Evolutionary conservation across 2,113 vertebrate genomes (phyloP).

Genomic region (Ptychochromis oligacanthus): DNA sequence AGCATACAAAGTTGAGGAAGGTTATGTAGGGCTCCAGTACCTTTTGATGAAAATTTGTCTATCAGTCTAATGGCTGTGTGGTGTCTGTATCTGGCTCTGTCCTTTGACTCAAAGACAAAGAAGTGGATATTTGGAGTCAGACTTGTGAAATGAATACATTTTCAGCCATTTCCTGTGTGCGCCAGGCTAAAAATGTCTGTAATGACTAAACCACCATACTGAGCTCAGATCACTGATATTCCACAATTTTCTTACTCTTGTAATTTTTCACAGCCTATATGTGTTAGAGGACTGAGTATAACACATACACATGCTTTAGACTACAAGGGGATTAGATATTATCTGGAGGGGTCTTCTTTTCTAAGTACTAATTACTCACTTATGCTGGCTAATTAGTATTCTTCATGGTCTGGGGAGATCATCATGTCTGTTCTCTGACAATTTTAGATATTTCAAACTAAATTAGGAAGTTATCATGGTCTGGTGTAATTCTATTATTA

Average conservation of each 20-base stretch:
- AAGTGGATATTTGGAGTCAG: slow-evolving; percentile 28
- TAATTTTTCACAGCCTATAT: neutral
- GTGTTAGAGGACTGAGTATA: neutral
- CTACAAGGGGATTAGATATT: neutral
- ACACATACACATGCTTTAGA: neutral
- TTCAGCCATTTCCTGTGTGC: slow-evolving; percentile 34
- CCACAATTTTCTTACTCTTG: neutral
- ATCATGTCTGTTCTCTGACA: neutral
- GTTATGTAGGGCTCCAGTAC: slow-evolving; percentile 7
- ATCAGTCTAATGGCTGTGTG: slow-evolving; percentile 10
- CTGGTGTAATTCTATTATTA: neutral
- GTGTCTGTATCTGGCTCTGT: neutral
- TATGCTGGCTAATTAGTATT: neutral
- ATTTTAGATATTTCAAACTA: neutral
- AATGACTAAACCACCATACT: slow-evolving; percentile 26
- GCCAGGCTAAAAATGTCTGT: slow-evolving; percentile 14
- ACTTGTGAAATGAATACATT: slow-evolving; percentile 41
- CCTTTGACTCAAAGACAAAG: slow-evolving; percentile 22
- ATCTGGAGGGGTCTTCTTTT: neutral
- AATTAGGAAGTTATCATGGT: neutral
- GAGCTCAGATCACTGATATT: slow-evolving; percentile 25
- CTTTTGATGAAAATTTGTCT: neutral
- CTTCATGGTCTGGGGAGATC: neutral
- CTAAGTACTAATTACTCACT: neutral
- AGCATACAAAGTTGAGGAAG: neutral